Evolutionary conservation across 2,113 vertebrate genomes (phyloP).

Genomic region (Anoplopoma fimbria): DNA sequence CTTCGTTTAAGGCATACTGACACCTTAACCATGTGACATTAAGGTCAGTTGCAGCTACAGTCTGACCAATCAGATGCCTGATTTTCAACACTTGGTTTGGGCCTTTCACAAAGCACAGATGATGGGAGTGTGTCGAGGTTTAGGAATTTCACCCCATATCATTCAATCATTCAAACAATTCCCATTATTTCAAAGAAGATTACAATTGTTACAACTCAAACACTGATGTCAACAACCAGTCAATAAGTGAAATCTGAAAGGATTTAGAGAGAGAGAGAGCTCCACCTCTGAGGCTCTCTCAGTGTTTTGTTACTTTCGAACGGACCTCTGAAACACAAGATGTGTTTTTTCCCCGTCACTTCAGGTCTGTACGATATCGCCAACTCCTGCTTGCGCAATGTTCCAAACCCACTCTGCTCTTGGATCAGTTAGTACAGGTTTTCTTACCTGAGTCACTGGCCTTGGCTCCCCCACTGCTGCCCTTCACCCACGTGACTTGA

Average conservation of each 20-base stretch:
- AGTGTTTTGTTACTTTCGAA: neutral
- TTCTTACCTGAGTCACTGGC: slow-evolving; percentile 92
- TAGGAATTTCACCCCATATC: neutral
- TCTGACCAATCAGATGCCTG: too few species aligned
- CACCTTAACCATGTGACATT: neutral
- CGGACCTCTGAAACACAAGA: neutral
- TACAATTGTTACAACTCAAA: neutral
- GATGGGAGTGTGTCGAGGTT: neutral
- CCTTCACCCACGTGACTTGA: slow-evolving; percentile 97
- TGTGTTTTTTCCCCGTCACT: neutral
- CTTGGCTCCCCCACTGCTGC: slow-evolving; percentile 98
- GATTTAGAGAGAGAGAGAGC: neutral
- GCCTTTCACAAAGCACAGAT: neutral
- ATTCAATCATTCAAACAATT: neutral
- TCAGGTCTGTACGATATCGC: neutral
- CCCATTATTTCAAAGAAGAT: neutral
- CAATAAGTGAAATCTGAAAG: neutral
- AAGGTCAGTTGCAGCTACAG: neutral
- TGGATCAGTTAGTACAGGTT: neutral
- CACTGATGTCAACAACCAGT: neutral
- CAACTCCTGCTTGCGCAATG: neutral
- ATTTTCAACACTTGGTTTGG: neutral
- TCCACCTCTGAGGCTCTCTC: neutral
- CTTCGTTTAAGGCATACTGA: neutral
- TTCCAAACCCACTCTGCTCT: neutral